Base-by-base conservation (phyloP, 1,140 invertebrate genomes). In the Araneus ventricosus region DNA sequence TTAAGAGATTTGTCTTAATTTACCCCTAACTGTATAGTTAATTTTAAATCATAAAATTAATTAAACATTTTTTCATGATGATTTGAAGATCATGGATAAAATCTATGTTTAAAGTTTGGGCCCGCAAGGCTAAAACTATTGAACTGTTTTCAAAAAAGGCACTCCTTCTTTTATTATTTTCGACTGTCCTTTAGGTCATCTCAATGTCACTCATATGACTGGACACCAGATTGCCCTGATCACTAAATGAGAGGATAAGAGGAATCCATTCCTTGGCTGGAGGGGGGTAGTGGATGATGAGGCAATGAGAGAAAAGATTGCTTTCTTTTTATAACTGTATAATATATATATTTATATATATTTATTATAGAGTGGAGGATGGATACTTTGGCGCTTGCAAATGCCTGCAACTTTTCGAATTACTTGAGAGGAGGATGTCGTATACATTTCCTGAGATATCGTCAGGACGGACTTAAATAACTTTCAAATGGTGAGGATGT, bases 151-250 rank as follows among this genome's bases (percentile, higher is more conserved):
- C 0, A 67, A 34, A 75, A 75, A 75, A 34, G 20, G 30, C 2
- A 17, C 17, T 30, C 14, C 37, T 22, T 37, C 30, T 75, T 75
- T 20, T 22, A 75, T 75, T 30, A 34, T 75, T 30, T 75, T 75
- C 70, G 14, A 6, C 30, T 75, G 70, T 34, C 70, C 27, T 75
- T 34, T 14, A 37, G 70, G 70, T 37, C 70, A 34, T 37, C 30
- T 37, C 30, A 75, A 75, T 34, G 70, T 75, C 70, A 75, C 70
- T 20, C 70, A 4, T 75, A 75, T 4, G 70, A 75, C 17, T 75
- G 70, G 70, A 37, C 70, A 75, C 70, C 70, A 75, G 70, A 75
- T 75, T 75, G 70, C 70, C 34, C 20, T 75, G 30, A 75, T 75
- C 70, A 75, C 70, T 37, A 7, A 70, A 37, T 37, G 70, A 37